Evolutionary conservation across 2,797 vertebrate genomes (phyloP), one percentile per base, ranked within the genome.

Genomic region (Phrynocephalus forsythii): DNA sequence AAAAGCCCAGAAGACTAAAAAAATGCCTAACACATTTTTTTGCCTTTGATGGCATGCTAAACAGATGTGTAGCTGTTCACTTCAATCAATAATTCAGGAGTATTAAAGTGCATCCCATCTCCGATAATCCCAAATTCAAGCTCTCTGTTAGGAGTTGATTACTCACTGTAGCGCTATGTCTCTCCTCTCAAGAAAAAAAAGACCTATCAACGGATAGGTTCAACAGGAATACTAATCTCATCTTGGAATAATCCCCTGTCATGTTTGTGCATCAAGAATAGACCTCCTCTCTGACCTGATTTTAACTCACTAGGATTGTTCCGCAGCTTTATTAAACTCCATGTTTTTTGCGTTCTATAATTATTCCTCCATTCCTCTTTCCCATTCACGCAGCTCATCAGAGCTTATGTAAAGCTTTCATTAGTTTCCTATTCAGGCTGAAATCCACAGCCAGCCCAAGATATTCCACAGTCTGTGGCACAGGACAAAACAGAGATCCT

Each of bases 81-180:
- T 79, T 56, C 18, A 80, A 72, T 84, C 72, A 80, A 85, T 88
- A 38, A 56, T 80, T 6, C 44, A 80, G 82, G 44, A 63, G 24
- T 86, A 79, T 48, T 63, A 63, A 71, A 84, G 38, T 24, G 52
- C 6, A 6, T 22, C 5, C 1, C n/a, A 20, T 79, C 79, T 72
- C 20, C 48, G 16, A 66, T 84, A 66, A 88, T 88, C 83, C 67
- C 13, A 72, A 69, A 80, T 77, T 80, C 84, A 75, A 88, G 15
- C 67, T 28, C 67, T 28, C 38, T 52, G 82, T 79, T 84, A 6
- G 52, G 24, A 88, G 84, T 56, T 88, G 83, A 84, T 88, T 88
- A 16, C 83, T 80, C 67, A 67, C 69, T 28, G 44, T 67, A 84
- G 84, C 79, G 13, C 69, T 6, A 3, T 33, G 38, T 75, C 86